phyloP scores from a whole-genome alignment of 2,797 vertebrate genomes.

The Atherinosoma microstoma region DNA sequence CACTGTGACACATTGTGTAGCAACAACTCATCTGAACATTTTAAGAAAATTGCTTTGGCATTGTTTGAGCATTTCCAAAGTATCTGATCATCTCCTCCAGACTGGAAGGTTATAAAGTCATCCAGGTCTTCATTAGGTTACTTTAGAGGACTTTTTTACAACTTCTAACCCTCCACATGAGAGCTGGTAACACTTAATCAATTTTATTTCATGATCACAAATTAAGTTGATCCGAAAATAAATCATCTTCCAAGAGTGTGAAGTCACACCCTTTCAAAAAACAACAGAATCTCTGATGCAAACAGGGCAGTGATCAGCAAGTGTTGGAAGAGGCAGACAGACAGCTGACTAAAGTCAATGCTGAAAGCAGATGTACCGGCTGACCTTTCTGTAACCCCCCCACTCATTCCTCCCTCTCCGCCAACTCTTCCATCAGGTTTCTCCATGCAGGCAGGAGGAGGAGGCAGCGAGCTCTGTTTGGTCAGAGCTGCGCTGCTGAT shows the following conservation, averaged over 20 bases:
- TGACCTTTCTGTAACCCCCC: constrained; percentile 66
- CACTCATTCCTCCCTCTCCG: constrained; percentile 43
- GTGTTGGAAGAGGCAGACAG: constrained; percentile 37
- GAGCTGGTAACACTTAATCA: background rate
- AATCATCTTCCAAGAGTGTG: background rate
- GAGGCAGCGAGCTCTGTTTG: constrained; percentile 53
- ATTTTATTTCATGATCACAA: background rate
- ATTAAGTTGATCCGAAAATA: background rate
- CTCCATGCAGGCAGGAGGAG: constrained; percentile 48
- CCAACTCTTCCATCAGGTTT: constrained; percentile 60
- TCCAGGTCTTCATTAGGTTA: background rate
- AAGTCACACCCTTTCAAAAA: background rate
- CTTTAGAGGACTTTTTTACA: background rate
- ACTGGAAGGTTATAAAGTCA: background rate
- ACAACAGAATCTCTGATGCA: background rate
- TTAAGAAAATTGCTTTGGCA: background rate
- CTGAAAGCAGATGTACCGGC: constrained; percentile 46
- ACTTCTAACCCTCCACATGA: background rate
- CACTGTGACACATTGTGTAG: background rate
- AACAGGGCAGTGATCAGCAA: constrained; percentile 11
- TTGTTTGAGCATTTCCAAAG: background rate
- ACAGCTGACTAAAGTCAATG: constrained; percentile 50
- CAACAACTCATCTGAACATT: background rate
- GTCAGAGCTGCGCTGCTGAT: constrained; percentile 49
- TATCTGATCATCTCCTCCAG: background rate